These are phyloP conservation scores for Neolamprologus falcicula DNA, from an alignment of 2,113 vertebrate species.

Conservation along the genomic window DNA sequence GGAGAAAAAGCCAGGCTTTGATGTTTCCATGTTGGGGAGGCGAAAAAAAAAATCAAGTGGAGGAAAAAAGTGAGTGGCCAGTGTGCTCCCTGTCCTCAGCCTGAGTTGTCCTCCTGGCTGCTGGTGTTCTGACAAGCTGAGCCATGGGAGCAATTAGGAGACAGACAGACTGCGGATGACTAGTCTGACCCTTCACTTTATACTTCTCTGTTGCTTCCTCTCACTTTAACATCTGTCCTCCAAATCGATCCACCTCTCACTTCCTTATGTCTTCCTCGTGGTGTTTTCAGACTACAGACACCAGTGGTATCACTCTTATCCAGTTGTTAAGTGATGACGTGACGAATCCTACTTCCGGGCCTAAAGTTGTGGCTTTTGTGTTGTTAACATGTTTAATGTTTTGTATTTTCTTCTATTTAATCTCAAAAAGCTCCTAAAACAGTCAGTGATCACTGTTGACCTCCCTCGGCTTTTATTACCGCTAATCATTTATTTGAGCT, in stretches of 20 bases:
- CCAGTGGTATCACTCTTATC: not conserved
- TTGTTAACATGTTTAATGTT: not conserved
- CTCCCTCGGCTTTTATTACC: rapidly evolving
- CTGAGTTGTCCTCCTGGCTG: slow-evolving; percentile 5
- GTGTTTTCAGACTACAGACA: not conserved
- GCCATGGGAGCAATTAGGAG: slow-evolving; percentile 38
- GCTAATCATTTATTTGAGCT: not conserved
- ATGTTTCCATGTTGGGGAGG: not conserved
- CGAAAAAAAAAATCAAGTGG: not conserved
- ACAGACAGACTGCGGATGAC: not conserved
- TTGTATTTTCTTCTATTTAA: not conserved
- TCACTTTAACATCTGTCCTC: not conserved
- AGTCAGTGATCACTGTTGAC: not conserved
- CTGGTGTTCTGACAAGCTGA: slow-evolving; percentile 29
- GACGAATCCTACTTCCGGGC: not conserved
- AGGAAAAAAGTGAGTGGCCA: not conserved
- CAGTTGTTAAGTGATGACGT: not conserved
- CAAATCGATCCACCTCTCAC: not conserved
- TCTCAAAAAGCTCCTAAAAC: not conserved
- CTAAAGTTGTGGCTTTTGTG: not conserved
- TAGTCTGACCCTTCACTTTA: not conserved
- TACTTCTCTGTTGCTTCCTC: not conserved
- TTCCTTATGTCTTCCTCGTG: not conserved
- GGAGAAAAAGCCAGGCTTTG: not conserved
- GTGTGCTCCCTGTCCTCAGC: not conserved